Base-by-base conservation (phyloP, 2,888 invertebrate genomes). In the Ommatoiulus sabulosus region DNA sequence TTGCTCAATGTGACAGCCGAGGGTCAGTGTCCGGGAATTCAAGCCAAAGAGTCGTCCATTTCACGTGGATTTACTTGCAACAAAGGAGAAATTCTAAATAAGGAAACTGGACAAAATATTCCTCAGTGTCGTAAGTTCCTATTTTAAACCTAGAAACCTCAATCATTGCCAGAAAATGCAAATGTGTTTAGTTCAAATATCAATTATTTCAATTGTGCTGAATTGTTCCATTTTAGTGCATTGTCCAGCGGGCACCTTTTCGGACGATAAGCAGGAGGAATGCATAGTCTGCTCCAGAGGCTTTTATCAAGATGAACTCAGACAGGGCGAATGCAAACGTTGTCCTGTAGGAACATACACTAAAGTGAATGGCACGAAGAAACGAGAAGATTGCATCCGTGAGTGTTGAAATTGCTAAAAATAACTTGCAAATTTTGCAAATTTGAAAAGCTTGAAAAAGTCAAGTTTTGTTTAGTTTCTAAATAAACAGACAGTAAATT, bases 181-280 rank as follows among this genome's bases (percentile, higher is more conserved):
- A 17, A n/a, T 1, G 10, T 44, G 10, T 86, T 17, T 86, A 44
- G 44, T 84, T 35, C 0, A 84, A 17, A 57, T 17, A n/a, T 57
- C 35, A 35, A 35, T 80, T 72, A 24, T 20, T 12, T 80, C 80
- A 80, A 80, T 35, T 35, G 80, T 35, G 35, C 35, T 80, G 15
- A 6, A 43, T 72, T 80, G 15, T 8, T 35, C 94, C 94, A 15
- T 86, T 86, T 91, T 91, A 97, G 97, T 98, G 90, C 97, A 99
- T 92, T 99, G 99, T 92, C 99, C 99, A 8, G 98, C 98, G 91
- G 99, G 99, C 91, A 98, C 98, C 0, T 98, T 95, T 91, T 97
- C 98, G 84, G 96, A 96, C 35, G 96, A 96, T 91, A 97, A 97
- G 91, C 97, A 98, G 93, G 96, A 97, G 91, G 95, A 95, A 89